A percentile compares a stretch with the other conserved stretches of the same genome.
Evolutionary conservation across 2,797 vertebrate genomes (phyloP).

Genomic region (Darevskia nairensis): DNA sequence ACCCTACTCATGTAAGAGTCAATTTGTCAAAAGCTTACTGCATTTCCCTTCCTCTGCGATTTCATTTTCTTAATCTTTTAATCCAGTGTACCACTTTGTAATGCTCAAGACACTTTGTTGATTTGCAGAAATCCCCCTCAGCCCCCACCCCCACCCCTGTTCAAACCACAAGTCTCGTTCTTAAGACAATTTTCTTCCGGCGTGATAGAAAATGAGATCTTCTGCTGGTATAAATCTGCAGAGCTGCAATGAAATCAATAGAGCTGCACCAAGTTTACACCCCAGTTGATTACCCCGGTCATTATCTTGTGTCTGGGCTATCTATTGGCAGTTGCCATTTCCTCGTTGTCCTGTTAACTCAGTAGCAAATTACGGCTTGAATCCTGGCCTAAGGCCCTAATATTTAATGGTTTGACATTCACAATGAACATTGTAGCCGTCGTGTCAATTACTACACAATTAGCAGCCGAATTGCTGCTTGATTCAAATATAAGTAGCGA

Average conservation of each 20-base stretch:
- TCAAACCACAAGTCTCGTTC: background rate
- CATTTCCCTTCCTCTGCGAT: background rate
- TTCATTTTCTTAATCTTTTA: slow-evolving; percentile 16
- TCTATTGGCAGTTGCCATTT: background rate
- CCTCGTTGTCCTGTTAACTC: slow-evolving; percentile 28
- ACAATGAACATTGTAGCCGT: slow-evolving; percentile 45
- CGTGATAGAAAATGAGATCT: background rate
- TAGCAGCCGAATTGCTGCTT: slow-evolving; percentile 59
- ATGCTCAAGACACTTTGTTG: background rate
- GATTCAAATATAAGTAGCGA: slow-evolving; percentile 45
- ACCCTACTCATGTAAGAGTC: background rate
- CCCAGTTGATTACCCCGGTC: slow-evolving; percentile 10
- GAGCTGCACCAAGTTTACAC: slow-evolving; percentile 19
- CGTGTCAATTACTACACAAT: slow-evolving; percentile 56
- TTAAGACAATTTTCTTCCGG: background rate
- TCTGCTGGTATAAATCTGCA: slow-evolving; percentile 20
- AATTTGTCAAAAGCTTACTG: background rate
- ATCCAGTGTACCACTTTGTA: slow-evolving; percentile 10
- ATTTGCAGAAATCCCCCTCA: background rate
- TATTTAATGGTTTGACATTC: slow-evolving; percentile 39
- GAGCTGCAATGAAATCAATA: slow-evolving; percentile 24
- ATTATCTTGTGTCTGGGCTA: background rate
- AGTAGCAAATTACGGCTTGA: slow-evolving; percentile 34
- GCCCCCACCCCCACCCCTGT: background rate
- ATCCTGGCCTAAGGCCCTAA: slow-evolving; percentile 22